These are phyloP conservation scores for Luehdorfia chinensis DNA, from an alignment of 1,140 invertebrate species.

Conservation along the genomic window DNA sequence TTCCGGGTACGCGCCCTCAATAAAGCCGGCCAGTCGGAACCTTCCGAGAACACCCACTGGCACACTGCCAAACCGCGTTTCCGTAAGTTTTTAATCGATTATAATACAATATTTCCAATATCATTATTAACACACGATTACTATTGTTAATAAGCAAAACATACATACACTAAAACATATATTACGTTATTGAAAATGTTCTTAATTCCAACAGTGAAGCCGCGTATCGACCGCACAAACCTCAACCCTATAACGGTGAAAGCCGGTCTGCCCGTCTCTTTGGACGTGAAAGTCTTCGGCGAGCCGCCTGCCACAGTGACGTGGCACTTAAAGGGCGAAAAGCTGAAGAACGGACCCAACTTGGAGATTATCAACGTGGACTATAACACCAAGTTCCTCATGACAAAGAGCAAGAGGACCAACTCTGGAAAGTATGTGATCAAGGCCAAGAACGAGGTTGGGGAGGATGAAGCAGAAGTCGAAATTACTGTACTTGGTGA, in stretches of 20 bases:
- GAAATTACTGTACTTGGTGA: conserved; percentile 90
- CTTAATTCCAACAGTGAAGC: conserved; percentile 93
- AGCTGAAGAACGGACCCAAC: conserved; percentile 82
- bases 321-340: conserved; percentile 91
- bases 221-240: conserved; percentile 94
- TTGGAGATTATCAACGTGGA: conserved; percentile 90
- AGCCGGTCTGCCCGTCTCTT: conserved; percentile 91
- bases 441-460: conserved; percentile 94
- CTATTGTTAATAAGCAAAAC: too few relatives aligned
- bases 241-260: conserved; percentile 91
- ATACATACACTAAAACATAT: too few relatives aligned
- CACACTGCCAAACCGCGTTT: conserved; percentile 96
- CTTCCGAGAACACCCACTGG: conserved; percentile 95
- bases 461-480: conserved; percentile 95
- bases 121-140: too few relatives aligned
- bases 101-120: too few relatives aligned
- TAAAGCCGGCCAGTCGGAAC: conserved; percentile 96
- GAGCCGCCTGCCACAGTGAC: conserved; percentile 95
- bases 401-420: conserved; percentile 86
- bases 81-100: conserved; percentile 82
- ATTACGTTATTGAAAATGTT: too few relatives aligned
- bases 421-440: conserved; percentile 96
- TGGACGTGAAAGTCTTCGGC: conserved; percentile 95
- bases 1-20: conserved; percentile 97
- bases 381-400: conserved; percentile 94